Conservation (phyloP, 2,888 invertebrate species). For the Cephus pygmeus region DNA sequence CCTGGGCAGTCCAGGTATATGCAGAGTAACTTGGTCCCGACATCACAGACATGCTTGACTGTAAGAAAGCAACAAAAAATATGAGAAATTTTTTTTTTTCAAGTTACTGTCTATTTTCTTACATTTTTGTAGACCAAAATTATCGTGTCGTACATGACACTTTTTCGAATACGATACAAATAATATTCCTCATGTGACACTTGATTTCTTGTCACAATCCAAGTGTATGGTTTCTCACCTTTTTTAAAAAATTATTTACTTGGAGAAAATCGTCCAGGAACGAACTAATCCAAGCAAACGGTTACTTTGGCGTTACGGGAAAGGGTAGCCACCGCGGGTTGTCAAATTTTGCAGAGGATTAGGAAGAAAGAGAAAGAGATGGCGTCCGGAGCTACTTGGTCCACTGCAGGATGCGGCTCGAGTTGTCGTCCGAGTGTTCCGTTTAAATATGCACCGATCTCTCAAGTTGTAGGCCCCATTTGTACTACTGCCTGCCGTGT, state of each 20-base stretch:
- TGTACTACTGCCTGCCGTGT: constrained; percentile 44
- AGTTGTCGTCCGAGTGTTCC: constrained; percentile 36
- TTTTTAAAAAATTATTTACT: constrained; percentile 37
- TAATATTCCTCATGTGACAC: neutral
- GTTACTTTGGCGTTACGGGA: constrained; percentile 23
- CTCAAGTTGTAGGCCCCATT: constrained; percentile 39
- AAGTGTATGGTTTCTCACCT: constrained; percentile 29
- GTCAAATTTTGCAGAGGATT: constrained; percentile 42
- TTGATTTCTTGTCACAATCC: neutral
- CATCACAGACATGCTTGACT: constrained; percentile 64
- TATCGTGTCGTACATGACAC: neutral
- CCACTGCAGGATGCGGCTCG: constrained; percentile 61
- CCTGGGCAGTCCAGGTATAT: constrained; percentile 57
- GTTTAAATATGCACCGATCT: constrained; percentile 53
- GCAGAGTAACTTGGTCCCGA: constrained; percentile 68
- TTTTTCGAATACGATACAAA: neutral
- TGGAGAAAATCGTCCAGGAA: constrained; percentile 57
- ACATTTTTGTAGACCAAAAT: constrained; percentile 20
- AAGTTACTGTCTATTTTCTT: neutral
- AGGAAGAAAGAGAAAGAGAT: constrained; percentile 29
- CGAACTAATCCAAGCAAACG: constrained; percentile 57
- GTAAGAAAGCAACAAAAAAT: constrained; percentile 16
- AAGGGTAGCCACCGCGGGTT: constrained; percentile 36
- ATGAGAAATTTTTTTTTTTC: neutral
- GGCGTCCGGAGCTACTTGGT: constrained; percentile 43